Base-by-base conservation (phyloP, 2,797 vertebrate species). In the Sternotherus odoratus region DNA sequence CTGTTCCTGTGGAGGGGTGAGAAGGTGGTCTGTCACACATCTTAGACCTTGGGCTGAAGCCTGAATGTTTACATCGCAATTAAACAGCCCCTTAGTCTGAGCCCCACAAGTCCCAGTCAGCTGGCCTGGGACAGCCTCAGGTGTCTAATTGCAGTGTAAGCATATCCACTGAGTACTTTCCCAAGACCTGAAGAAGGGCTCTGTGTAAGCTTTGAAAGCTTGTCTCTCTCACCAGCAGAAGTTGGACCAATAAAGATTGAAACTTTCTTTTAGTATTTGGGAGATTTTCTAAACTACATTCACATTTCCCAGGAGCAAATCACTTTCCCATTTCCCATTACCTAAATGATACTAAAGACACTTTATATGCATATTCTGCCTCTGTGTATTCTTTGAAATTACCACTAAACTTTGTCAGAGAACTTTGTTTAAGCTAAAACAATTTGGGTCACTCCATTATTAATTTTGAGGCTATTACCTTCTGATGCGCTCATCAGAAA, bases 181-280 rank as follows among this genome's bases (percentile, higher is more conserved):
- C n/a, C 63, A n/a, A 66, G 30, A 60, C 57, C 30, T 19, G n/a
- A 66, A 63, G 26, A 63, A 66, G 60, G 36, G n/a, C 33, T 66
- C 33, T 66, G 33, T 36, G 33, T n/a, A 66, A 66, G 33, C 33
- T 36, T 66, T 66, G 17, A 36, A 66, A 36, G 63, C 63, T 66
- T 66, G 17, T 36, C 17, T 66, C n/a, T 66, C 17, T 10, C n/a
- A 66, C 60, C 60, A 36, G 17, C 16, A 66, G n/a, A 66, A 66
- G 17, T 36, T n/a, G 8, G 17, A 11, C 19, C 63, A 36, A n/a
- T 5, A n/a, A 63, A n/a, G 13, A 48, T 28, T 8, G 24, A 94
- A 79, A 24, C 89, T 95, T 91, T 36, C 26, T 92, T 83, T 21
- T 57, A 46, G 17, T 46, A 19, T 90, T 60, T 95, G 91, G 78